phyloP scores from a whole-genome alignment of 2,113 vertebrate species.

The Burhinus oedicnemus region DNA sequence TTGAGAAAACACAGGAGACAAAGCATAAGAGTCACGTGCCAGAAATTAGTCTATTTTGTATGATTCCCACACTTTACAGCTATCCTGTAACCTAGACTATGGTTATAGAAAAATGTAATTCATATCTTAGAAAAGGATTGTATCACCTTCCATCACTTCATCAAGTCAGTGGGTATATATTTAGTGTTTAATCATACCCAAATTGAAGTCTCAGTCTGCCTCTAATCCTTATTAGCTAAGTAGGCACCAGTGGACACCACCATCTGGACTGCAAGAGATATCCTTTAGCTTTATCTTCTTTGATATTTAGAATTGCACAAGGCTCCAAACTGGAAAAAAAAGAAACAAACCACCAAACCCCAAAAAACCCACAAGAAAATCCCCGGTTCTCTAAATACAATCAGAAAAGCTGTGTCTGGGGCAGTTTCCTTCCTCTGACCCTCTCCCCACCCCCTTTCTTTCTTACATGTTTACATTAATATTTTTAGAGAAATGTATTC shows the following conservation, averaged over 20 bases:
- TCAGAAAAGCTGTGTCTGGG: background rate
- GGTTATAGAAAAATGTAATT: background rate
- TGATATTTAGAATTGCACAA: slow-evolving; percentile 57
- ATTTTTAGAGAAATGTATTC: slow-evolving; percentile 76
- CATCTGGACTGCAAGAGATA: slow-evolving; percentile 53
- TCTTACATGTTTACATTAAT: slow-evolving; percentile 67
- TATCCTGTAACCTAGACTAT: background rate
- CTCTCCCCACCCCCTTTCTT: background rate
- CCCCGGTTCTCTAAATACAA: background rate
- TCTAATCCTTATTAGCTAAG: slow-evolving; percentile 38
- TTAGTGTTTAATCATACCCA: background rate
- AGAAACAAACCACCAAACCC: background rate
- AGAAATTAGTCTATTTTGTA: background rate
- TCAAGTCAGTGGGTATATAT: background rate
- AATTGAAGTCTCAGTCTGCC: slow-evolving; percentile 13
- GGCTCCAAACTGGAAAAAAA: background rate
- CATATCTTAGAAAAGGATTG: background rate
- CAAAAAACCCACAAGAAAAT: background rate
- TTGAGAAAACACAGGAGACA: background rate
- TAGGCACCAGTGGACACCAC: slow-evolving; percentile 32
- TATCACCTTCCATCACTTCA: background rate
- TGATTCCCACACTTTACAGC: background rate
- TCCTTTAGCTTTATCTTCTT: slow-evolving; percentile 45
- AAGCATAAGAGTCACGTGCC: background rate
- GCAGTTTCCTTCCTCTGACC: background rate